phyloP scores from a whole-genome alignment of 1,140 invertebrate genomes.

The Caerostris darwini region DNA sequence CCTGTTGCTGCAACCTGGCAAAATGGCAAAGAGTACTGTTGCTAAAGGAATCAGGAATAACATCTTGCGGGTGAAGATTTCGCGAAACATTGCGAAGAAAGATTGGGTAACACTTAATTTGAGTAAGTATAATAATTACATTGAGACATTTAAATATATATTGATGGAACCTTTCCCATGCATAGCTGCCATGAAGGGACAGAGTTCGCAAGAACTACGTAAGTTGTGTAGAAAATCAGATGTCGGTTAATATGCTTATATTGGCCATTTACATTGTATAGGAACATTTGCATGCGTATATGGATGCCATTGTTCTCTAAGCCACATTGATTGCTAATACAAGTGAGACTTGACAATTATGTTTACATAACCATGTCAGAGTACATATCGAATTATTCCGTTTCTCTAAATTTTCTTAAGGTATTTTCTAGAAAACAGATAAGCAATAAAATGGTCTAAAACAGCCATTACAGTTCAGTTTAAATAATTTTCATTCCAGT shows the following conservation, averaged over 20 bases:
- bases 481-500: not conserved
- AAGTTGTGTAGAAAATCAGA: not conserved
- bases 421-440: not conserved
- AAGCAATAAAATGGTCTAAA: not conserved
- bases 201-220: slow-evolving; percentile 36
- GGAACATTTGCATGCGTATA: slow-evolving; percentile 14
- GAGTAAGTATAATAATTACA: not conserved
- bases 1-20: not conserved
- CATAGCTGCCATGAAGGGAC: slow-evolving; percentile 69
- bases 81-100: not conserved
- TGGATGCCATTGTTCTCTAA: slow-evolving; percentile 40
- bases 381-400: not conserved
- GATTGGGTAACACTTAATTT: not conserved
- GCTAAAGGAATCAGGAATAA: not conserved
- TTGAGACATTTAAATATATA: not conserved
- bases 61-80: not conserved
- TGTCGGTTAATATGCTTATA: not conserved
- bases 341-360: not conserved
- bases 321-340: slow-evolving; percentile 48
- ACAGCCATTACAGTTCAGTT: no score
- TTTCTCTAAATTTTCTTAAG: not conserved
- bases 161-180: not conserved
- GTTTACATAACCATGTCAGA: not conserved
- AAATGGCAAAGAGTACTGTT: not conserved
- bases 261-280: not conserved